These are phyloP conservation scores for Galemys pyrenaicus DNA, from an alignment of 2,113 vertebrate genomes.

Conservation along the genomic window DNA sequence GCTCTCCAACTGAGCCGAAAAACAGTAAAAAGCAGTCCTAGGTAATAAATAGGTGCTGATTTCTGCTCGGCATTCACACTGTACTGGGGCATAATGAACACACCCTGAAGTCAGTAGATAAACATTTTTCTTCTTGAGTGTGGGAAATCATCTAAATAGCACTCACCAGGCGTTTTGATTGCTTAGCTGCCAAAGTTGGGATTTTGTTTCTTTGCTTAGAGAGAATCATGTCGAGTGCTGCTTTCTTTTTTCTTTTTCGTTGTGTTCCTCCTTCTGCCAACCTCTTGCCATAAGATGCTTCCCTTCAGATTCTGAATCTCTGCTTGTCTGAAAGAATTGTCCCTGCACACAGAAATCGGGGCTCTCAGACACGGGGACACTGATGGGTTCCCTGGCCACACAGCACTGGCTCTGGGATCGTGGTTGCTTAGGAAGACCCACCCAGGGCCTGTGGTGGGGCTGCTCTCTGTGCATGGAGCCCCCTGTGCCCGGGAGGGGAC, in stretches of 20 bases:
- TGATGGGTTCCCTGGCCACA: not conserved
- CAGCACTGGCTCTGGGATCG: not conserved
- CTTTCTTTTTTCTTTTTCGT: not conserved
- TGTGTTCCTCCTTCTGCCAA: not conserved
- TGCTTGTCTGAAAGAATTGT: not conserved
- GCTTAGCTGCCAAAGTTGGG: not conserved
- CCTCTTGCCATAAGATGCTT: not conserved
- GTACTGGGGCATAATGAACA: not conserved
- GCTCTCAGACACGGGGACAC: not conserved
- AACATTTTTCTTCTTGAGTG: conserved; percentile 32
- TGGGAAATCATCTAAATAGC: not conserved
- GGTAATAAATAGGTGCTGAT: not conserved
- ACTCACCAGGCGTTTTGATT: not conserved
- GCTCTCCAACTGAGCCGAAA: not conserved
- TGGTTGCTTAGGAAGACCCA: not conserved
- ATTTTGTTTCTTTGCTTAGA: conserved; percentile 39
- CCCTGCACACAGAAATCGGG: not conserved
- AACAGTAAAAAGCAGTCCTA: not conserved
- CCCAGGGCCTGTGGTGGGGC: accelerated
- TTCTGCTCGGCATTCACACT: conserved; percentile 7
- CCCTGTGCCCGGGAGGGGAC: not conserved
- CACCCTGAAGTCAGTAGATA: not conserved
- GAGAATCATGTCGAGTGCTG: not conserved
- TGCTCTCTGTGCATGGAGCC: not conserved
- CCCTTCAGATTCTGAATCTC: not conserved